Conservation (phyloP, 2,797 vertebrate species). For the Helicolenus hilgendorfi region DNA sequence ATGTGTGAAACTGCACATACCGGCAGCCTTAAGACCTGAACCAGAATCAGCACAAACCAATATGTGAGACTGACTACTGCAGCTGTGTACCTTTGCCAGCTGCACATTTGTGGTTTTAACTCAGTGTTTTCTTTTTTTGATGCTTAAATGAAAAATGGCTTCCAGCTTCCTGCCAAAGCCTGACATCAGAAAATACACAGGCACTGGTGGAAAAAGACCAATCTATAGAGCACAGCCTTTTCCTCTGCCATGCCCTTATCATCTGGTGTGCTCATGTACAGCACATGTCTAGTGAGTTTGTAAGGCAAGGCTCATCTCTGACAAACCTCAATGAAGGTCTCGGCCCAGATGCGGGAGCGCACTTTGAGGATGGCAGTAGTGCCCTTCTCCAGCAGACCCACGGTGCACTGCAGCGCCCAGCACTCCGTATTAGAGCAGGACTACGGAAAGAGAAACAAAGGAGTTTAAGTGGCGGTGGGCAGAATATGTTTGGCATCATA, state of each 20-base stretch:
- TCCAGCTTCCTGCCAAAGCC: constrained; percentile 52
- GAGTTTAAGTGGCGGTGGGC: background rate
- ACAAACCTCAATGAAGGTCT: constrained; percentile 93
- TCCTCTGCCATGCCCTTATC: constrained; percentile 22
- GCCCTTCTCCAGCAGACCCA: constrained; percentile 91
- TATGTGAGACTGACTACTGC: constrained; percentile 21
- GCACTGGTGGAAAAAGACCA: constrained; percentile 9
- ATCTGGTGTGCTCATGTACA: constrained; percentile 28
- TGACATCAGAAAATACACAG: constrained; percentile 69
- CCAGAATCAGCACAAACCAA: constrained; percentile 51
- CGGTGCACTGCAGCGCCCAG: constrained; percentile 92
- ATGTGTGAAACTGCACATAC: constrained; percentile 21
- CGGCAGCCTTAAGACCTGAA: constrained; percentile 28
- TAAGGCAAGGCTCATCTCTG: background rate
- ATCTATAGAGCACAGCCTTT: constrained; percentile 18
- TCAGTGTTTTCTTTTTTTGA: constrained; percentile 27
- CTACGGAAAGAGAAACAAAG: constrained; percentile 74
- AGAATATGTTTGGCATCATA: too few relatives aligned
- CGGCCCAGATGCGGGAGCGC: constrained; percentile 92
- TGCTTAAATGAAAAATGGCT: constrained; percentile 32
- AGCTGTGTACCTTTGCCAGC: constrained; percentile 43
- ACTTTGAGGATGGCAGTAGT: constrained; percentile 92
- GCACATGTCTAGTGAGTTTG: background rate
- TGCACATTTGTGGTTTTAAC: constrained; percentile 53
- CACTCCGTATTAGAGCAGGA: constrained; percentile 93